Conservation (phyloP, 2,113 vertebrate genomes). For the Carassius auratus region DNA sequence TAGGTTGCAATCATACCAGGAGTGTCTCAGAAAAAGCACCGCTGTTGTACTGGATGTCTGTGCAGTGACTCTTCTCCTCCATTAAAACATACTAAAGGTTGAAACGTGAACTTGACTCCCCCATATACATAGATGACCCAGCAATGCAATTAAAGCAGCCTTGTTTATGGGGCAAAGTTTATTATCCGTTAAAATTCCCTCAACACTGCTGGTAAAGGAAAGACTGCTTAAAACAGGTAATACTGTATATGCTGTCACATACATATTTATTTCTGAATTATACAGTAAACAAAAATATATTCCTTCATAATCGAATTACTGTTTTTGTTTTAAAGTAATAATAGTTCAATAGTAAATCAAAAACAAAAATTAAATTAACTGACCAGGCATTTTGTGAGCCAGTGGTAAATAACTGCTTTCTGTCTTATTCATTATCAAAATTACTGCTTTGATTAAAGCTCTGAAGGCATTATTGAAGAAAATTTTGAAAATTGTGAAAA, state of each 20-base stretch:
- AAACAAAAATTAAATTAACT: neutral
- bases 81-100: constrained; percentile 9
- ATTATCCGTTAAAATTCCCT: neutral
- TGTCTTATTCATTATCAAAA: neutral
- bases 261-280: neutral
- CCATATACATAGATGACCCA: neutral
- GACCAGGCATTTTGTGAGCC: neutral
- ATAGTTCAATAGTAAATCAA: neutral
- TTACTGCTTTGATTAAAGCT: neutral
- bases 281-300: no score
- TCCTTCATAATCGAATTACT: neutral
- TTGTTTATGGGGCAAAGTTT: neutral
- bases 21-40: constrained; percentile 62
- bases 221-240: neutral
- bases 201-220: constrained; percentile 9
- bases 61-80: constrained; percentile 1
- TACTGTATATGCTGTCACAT: neutral
- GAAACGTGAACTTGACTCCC: constrained; percentile 6
- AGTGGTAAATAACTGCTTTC: neutral
- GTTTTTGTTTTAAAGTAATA: neutral
- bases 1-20: constrained; percentile 60
- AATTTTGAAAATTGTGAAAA: neutral
- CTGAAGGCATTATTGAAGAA: neutral
- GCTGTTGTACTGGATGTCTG: constrained; percentile 21
- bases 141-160: constrained; percentile 2